These are phyloP conservation scores for Sinhomidia bicolor DNA, from an alignment of 2,888 invertebrate genomes.

Conservation along the genomic window DNA sequence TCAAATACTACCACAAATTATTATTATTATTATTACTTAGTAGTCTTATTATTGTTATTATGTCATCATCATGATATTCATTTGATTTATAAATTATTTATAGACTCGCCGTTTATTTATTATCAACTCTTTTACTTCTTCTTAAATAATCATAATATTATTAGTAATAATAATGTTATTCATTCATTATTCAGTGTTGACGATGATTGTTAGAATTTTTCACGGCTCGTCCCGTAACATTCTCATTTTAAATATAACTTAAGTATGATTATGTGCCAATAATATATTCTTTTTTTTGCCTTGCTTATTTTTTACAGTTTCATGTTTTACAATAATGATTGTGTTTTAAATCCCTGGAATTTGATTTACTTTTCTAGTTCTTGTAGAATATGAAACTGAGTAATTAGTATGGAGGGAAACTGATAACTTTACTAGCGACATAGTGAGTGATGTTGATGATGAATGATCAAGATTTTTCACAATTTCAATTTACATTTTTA, in stretches of 20 bases:
- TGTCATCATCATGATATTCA: conserved; percentile 16
- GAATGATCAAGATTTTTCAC: not conserved
- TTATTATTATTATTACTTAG: conserved; percentile 33
- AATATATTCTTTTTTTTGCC: conserved; percentile 53
- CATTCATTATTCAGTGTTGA: not conserved
- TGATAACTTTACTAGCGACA: not conserved
- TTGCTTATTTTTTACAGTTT: conserved; percentile 44
- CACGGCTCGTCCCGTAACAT: conserved; percentile 72
- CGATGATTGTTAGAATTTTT: not conserved
- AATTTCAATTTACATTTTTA: conserved; percentile 43
- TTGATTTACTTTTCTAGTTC: conserved; percentile 8
- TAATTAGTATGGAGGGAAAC: not conserved
- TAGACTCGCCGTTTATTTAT: conserved; percentile 44
- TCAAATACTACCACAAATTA: conserved; percentile 66
- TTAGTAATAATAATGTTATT: not conserved
- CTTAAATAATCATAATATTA: too few relatives aligned
- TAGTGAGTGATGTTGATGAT: not conserved
- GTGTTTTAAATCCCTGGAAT: not conserved
- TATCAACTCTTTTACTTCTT: conserved; percentile 34
- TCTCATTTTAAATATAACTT: conserved; percentile 76
- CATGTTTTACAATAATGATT: not conserved
- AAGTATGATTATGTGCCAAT: conserved; percentile 80
- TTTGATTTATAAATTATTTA: not conserved
- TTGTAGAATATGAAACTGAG: not conserved
- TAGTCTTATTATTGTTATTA: conserved; percentile 33